These are phyloP conservation scores for Stenolophus ochropezus DNA, from an alignment of 2,888 invertebrate genomes.

Conservation along the genomic window DNA sequence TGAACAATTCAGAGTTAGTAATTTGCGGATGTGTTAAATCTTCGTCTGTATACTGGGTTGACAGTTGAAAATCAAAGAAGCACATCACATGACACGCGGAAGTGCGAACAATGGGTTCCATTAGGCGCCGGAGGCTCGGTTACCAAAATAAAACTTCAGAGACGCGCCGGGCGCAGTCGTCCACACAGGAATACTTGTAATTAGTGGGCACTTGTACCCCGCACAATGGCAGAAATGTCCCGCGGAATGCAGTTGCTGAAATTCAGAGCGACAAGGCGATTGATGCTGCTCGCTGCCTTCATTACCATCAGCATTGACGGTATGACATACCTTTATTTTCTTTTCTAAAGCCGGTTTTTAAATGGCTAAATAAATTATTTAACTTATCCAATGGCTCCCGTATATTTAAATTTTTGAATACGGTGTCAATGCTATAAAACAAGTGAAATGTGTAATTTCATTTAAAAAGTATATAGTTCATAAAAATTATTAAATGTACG, in stretches of 20 bases:
- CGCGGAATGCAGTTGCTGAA: not conserved
- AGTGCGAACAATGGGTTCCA: constrained; percentile 26
- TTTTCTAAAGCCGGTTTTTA: not conserved
- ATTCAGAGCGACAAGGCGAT: not conserved
- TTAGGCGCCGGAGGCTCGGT: constrained; percentile 6
- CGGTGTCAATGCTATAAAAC: too few species aligned
- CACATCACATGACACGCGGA: constrained; percentile 19
- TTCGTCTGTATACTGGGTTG: not conserved
- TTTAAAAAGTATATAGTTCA: too few species aligned
- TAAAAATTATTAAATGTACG: too few species aligned
- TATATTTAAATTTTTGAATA: too few species aligned
- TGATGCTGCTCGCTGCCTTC: not conserved
- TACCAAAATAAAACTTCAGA: constrained; percentile 34
- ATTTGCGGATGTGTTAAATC: constrained; percentile 31
- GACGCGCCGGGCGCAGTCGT: not conserved
- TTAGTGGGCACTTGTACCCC: not conserved
- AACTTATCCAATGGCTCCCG: too few species aligned
- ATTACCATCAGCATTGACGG: not conserved
- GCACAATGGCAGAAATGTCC: not conserved
- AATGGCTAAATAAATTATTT: too few species aligned
- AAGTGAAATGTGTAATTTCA: too few species aligned
- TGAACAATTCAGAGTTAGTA: not conserved
- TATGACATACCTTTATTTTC: not conserved
- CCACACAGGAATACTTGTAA: not conserved
- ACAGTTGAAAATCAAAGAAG: constrained; percentile 8